Conservation (phyloP, 2,797 vertebrate species). For the Aeoliscus strigatus region DNA sequence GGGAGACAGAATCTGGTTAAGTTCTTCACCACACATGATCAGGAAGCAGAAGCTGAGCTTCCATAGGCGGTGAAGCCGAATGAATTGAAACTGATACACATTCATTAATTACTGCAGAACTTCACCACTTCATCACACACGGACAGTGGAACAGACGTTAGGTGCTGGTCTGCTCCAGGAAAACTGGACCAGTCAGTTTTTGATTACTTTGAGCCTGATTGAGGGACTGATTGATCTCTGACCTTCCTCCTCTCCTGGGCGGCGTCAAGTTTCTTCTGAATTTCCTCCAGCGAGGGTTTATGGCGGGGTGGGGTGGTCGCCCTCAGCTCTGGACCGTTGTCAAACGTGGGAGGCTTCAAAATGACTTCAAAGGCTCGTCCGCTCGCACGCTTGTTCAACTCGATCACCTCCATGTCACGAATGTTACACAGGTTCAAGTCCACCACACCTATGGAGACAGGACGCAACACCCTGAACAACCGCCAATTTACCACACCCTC, state of each 20-base stretch:
- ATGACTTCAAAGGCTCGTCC: conserved; percentile 97
- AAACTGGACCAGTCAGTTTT: no score
- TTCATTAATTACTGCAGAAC: no score
- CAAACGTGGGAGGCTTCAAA: conserved; percentile 89
- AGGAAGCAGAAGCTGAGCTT: no score
- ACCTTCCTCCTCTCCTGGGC: conserved; percentile 87
- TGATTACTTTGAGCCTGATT: no score
- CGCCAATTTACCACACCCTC: no score
- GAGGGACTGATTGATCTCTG: background rate
- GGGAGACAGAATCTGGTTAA: conserved; percentile 5
- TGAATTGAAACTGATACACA: no score
- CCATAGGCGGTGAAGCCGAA: no score
- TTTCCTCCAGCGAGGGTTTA: conserved; percentile 90
- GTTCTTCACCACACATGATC: no score
- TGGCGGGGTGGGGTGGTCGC: conserved; percentile 83
- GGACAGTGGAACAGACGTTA: no score
- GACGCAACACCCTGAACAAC: background rate
- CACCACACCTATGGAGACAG: conserved; percentile 76
- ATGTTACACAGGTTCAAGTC: conserved; percentile 93
- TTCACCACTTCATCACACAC: no score
- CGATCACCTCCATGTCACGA: conserved; percentile 95
- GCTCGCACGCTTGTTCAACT: conserved; percentile 88
- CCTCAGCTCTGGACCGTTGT: conserved; percentile 84
- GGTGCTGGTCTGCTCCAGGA: no score
- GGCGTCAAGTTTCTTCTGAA: conserved; percentile 90